A percentile compares a stretch with the other conserved stretches of the same genome.
Conservation (phyloP, 1,140 invertebrate genomes). For the Drosophila tropicalis region DNA sequence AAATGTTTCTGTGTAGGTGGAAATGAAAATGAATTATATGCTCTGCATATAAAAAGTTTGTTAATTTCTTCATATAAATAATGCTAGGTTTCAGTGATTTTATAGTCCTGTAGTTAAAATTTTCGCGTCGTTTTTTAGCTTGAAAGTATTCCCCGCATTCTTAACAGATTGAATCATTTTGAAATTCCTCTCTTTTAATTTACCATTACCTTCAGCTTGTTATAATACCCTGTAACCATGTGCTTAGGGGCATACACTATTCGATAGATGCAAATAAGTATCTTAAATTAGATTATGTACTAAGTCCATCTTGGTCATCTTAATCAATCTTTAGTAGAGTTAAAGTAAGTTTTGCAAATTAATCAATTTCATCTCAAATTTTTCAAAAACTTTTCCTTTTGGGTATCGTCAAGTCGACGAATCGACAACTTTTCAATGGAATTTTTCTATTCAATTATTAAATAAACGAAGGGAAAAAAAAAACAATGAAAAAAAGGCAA, state of each 20-base stretch:
- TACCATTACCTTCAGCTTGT: neutral
- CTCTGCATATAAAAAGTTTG: neutral
- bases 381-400: neutral
- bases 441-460: neutral
- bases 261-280: no score
- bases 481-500: neutral
- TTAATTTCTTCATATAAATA: neutral
- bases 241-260: neutral
- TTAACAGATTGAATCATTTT: neutral
- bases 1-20: neutral
- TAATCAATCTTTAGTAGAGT: no score
- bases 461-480: neutral
- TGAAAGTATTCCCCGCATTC: neutral
- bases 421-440: neutral
- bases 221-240: neutral
- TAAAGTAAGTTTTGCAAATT: no score
- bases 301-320: no score
- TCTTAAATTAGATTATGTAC: no score
- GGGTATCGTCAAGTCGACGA: neutral
- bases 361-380: no score
- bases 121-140: no score
- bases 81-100: neutral
- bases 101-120: no score
- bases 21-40: conserved; percentile 5
- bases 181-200: neutral